These are phyloP conservation scores for Takifugu ocellatus DNA, from an alignment of 2,797 vertebrate genomes.

Conservation along the genomic window DNA sequence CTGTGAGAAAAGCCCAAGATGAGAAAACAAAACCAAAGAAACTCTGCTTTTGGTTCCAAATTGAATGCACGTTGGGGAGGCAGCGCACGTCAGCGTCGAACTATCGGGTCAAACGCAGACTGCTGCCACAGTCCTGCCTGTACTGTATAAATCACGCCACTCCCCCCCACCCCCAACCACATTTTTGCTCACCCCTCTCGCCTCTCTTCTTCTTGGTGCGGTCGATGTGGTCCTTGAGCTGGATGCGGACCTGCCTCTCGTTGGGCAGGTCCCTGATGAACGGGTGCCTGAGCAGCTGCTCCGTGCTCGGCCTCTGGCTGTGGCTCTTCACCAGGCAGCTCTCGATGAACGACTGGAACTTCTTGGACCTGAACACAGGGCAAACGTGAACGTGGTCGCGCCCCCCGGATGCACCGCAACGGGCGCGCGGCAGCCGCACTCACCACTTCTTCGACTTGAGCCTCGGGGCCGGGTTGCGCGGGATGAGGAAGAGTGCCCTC, in stretches of 20 bases:
- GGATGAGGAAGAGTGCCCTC: constrained; percentile 94
- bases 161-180: no score
- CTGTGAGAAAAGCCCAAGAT: constrained; percentile 57
- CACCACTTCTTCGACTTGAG: constrained; percentile 96
- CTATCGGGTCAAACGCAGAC: no score
- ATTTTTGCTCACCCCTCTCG: constrained; percentile 81
- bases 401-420: not conserved
- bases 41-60: not conserved
- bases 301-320: constrained; percentile 85
- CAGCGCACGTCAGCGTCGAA: no score
- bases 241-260: constrained; percentile 90
- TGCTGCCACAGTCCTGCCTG: no score
- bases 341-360: constrained; percentile 95
- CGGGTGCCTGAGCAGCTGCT: constrained; percentile 89
- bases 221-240: constrained; percentile 96
- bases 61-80: no score
- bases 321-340: constrained; percentile 94
- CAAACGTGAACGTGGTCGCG: not conserved
- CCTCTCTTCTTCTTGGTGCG: constrained; percentile 93
- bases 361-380: constrained; percentile 83
- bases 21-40: not conserved
- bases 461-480: constrained; percentile 87
- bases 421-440: constrained; percentile 51
- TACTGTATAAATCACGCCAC: no score
- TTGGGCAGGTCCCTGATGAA: constrained; percentile 90